Evolutionary conservation across 2,888 invertebrate genomes (phyloP), one percentile per base, ranked within the genome.

Genomic region (Drosophila ustulata): DNA sequence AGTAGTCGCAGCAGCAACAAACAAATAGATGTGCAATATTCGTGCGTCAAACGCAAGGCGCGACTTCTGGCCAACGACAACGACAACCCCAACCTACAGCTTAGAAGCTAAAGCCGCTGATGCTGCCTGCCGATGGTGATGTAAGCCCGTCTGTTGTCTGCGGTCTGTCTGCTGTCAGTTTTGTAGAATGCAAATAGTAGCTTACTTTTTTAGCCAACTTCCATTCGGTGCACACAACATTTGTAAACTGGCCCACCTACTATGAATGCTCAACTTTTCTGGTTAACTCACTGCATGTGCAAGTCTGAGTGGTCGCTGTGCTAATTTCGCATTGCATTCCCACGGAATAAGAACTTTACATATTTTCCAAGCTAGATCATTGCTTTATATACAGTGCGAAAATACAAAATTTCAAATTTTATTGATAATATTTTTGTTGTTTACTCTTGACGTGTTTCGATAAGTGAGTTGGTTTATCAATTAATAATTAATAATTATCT

Each of bases 221-320:
- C 46, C 55, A 66, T 53, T 43, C 59, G 64, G n/a, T 53, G 37
- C 46, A 32, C 39, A 37, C 50, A 13, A 34, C 25, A 67, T 43
- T 43, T 67, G 52, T 73, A 75, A 87, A 84, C 83, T 84, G 63
- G 83, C 84, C 87, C 83, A 84, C 83, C 87, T 62, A 87, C 83
- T 47, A 56, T 61, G 55, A 50, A 52, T 45, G 65, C 55, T 62
- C 53, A 43, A 69, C 59, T 61, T 66, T 39, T 67, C 71, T 23
- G 55, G 45, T 55, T 63, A 45, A 53, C 63, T 61, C 61, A 52
- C 46, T 46, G 49, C 41, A 32, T 66, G 39, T 81, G 73, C 67
- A 68, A n/a, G 26, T 47, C 13, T 4, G 64, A 47, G 59, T 39
- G 32, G 51, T 51, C 49, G 26, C 18, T 26, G 34, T 41, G 37